These are phyloP conservation scores for Notamacropus eugenii DNA, from an alignment of 2,797 vertebrate genomes.

Conservation along the genomic window DNA sequence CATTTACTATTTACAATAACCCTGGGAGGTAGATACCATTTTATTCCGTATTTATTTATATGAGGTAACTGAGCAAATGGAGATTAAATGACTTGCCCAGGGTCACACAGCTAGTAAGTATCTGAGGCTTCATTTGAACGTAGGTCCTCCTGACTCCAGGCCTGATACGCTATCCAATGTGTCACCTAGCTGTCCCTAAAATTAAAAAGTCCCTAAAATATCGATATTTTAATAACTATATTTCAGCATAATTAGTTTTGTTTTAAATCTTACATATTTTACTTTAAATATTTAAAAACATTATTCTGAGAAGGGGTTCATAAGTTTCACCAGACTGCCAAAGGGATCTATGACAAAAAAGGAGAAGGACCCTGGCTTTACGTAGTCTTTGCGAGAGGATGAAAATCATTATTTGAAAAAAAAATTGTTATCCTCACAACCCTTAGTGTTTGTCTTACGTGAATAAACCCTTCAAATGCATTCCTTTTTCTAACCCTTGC, in stretches of 20 bases:
- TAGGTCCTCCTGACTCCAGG: background rate
- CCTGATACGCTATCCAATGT: background rate
- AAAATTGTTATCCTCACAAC: background rate
- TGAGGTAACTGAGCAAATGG: background rate
- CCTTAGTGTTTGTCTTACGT: constrained; percentile 37
- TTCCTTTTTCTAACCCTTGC: constrained; percentile 6
- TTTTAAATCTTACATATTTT: background rate
- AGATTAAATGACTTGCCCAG: background rate
- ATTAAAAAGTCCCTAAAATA: background rate
- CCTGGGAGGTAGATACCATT: background rate
- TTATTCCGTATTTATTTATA: background rate
- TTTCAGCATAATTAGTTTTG: background rate
- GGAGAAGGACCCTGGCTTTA: background rate
- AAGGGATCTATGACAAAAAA: background rate
- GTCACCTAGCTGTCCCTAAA: background rate
- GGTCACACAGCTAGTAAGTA: background rate
- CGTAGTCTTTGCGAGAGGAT: constrained; percentile 45
- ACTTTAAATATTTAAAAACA: background rate
- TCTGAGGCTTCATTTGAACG: background rate
- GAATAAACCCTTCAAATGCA: constrained; percentile 3
- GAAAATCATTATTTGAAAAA: constrained; percentile 51
- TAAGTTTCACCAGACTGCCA: background rate
- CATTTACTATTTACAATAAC: background rate
- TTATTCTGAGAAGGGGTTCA: background rate
- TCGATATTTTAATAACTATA: background rate